phyloP scores from a whole-genome alignment of 2,888 invertebrate species.

The Dyspetes luteomarginatus region DNA sequence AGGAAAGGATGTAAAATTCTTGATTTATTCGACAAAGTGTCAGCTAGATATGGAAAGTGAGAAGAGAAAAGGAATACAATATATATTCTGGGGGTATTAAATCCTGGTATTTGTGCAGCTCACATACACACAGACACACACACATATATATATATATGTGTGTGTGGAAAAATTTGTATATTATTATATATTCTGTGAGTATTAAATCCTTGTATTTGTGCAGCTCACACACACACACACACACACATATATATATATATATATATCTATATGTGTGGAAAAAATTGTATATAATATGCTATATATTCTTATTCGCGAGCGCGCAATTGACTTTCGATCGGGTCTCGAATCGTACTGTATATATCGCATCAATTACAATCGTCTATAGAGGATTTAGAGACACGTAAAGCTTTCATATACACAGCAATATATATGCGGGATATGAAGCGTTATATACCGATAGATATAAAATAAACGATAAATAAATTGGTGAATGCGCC shows the following conservation, averaged over 20 bases:
- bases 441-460: background rate
- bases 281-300: background rate
- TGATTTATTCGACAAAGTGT: no score
- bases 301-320: slow-evolving; percentile 65
- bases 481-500: no score
- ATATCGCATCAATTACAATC: slow-evolving; percentile 72
- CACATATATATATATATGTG: background rate
- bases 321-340: slow-evolving; percentile 69
- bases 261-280: no score
- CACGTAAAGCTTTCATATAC: background rate
- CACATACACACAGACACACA: background rate
- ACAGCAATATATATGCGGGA: background rate
- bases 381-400: slow-evolving; percentile 14
- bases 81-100: slow-evolving; percentile 5
- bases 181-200: background rate
- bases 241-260: background rate
- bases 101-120: slow-evolving; percentile 3
- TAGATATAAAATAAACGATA: no score
- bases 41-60: no score
- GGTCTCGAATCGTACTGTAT: slow-evolving; percentile 66
- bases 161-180: no score
- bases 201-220: slow-evolving; percentile 14
- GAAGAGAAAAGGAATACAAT: no score
- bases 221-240: background rate
- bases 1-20: no score